Evolutionary conservation across 2,888 invertebrate genomes (phyloP).

Genomic region (Plagodis pulveraria): DNA sequence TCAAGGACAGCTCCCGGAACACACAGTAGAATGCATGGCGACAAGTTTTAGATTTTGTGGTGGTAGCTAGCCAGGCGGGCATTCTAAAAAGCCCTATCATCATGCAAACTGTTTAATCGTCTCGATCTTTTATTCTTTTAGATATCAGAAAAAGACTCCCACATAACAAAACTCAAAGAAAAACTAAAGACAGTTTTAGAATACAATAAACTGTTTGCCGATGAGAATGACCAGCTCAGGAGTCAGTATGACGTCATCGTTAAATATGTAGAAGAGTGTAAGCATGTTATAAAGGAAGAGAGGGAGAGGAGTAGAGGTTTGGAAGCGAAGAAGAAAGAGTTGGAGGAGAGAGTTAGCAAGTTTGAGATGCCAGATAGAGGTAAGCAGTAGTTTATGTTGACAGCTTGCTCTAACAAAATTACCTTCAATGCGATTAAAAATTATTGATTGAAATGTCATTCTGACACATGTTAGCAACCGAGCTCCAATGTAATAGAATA

Average conservation of each 20-base stretch:
- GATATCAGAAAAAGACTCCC: constrained; percentile 85
- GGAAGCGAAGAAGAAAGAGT: constrained; percentile 63
- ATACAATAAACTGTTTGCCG: constrained; percentile 86
- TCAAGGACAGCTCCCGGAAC: too few species aligned
- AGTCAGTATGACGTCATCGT: constrained; percentile 77
- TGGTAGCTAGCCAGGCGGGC: too few species aligned
- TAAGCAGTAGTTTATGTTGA: constrained; percentile 46
- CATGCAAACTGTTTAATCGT: not conserved
- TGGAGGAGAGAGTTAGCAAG: constrained; percentile 68
- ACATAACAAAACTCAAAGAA: constrained; percentile 86
- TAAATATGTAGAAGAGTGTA: constrained; percentile 81
- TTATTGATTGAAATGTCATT: too few species aligned
- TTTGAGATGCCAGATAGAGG: constrained; percentile 74
- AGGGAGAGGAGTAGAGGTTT: constrained; percentile 61
- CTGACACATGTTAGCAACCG: too few species aligned
- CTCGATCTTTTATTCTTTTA: constrained; percentile 41
- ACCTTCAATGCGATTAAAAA: too few species aligned
- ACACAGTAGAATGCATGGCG: too few species aligned
- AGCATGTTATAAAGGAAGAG: constrained; percentile 75
- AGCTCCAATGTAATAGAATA: too few species aligned
- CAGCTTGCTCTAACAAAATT: too few species aligned
- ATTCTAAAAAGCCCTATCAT: too few species aligned
- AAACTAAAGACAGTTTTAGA: constrained; percentile 85
- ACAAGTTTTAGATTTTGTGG: too few species aligned
- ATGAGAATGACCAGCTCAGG: constrained; percentile 86